phyloP scores from a whole-genome alignment of 2,888 invertebrate species.

The Homarus gammarus region DNA sequence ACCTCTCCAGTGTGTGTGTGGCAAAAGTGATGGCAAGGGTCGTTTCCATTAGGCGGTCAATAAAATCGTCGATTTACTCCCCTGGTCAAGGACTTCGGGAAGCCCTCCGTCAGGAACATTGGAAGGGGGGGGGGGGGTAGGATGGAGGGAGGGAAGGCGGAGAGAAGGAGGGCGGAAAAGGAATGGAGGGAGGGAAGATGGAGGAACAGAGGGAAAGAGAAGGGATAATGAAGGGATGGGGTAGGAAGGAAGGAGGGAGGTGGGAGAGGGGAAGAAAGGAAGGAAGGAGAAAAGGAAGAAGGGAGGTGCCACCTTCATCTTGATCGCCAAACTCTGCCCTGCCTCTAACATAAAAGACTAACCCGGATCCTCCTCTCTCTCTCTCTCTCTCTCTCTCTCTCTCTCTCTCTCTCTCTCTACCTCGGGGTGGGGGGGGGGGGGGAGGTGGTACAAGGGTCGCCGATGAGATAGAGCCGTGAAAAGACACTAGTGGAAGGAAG shows the following conservation, averaged over 20 bases:
- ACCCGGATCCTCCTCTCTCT: background rate
- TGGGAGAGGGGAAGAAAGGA: too few relatives aligned
- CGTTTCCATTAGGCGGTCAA: background rate
- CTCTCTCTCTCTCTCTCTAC: background rate
- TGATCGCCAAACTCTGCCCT: background rate
- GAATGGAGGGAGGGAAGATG: too few relatives aligned
- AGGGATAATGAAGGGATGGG: too few relatives aligned
- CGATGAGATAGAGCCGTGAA: background rate
- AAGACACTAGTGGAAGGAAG: background rate
- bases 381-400: background rate
- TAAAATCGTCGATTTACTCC: background rate
- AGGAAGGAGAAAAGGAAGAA: too few relatives aligned
- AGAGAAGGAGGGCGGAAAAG: too few relatives aligned
- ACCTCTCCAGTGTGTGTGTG: background rate
- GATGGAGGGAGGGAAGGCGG: too few relatives aligned
- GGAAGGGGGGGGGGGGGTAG: too few relatives aligned
- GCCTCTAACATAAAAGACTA: background rate
- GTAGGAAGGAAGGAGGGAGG: too few relatives aligned
- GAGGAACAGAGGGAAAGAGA: too few relatives aligned
- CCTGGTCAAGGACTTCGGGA: background rate
- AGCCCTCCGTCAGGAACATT: background rate
- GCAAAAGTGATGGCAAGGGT: too few relatives aligned
- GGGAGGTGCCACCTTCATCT: background rate
- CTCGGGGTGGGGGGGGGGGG: too few relatives aligned
- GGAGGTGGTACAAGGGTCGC: background rate